Percentiles rank a stretch among this genome's conserved stretches.
Conservation (phyloP, 1,140 invertebrate genomes). For the Diabrotica undecimpunctata region DNA sequence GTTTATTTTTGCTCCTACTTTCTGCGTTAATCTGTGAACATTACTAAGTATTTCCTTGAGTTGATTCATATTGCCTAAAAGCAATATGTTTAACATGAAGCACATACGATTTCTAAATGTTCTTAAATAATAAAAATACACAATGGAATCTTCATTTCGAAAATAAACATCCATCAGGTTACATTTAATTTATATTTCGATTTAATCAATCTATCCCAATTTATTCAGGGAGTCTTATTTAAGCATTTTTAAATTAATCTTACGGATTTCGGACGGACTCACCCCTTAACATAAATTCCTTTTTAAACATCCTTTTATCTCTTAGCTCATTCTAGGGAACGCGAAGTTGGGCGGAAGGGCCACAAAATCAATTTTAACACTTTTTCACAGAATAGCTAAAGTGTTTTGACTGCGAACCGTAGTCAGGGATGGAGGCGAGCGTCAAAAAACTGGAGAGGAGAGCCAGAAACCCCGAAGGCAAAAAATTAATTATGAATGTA, state of each 20-base stretch:
- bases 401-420: background rate
- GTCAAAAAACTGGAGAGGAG: background rate
- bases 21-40: no score
- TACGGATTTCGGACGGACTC: background rate
- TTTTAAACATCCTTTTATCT: constrained; percentile 3
- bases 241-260: background rate
- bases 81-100: no score
- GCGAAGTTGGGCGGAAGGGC: background rate
- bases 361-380: background rate
- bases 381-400: background rate
- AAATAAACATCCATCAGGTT: no score
- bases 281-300: background rate
- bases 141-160: no score
- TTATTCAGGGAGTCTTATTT: background rate
- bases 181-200: no score
- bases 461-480: background rate
- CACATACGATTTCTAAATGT: no score
- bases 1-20: no score
- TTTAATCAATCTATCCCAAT: no score
- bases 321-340: background rate
- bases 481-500: constrained; percentile 1
- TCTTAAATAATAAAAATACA: no score
- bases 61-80: no score
- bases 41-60: no score
- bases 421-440: background rate